Conservation (phyloP, 1,140 invertebrate genomes). For the Philotrypesis tridentata region DNA sequence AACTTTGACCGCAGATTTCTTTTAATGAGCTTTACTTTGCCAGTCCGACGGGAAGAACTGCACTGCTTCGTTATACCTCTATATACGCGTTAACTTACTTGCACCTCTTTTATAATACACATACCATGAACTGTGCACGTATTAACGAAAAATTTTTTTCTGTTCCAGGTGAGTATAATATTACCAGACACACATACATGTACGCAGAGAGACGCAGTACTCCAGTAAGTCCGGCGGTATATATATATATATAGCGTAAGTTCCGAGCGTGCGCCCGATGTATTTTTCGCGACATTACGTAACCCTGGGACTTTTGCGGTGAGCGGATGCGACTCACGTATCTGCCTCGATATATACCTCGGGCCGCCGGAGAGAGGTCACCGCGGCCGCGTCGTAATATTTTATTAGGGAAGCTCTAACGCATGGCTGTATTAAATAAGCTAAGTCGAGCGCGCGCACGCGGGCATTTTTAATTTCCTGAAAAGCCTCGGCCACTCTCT, state of each 20-base stretch:
- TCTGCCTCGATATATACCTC: too few relatives aligned
- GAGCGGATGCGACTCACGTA: neutral
- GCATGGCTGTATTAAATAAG: slow-evolving; percentile 32
- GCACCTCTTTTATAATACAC: neutral
- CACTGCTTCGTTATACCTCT: neutral
- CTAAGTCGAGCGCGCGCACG: neutral
- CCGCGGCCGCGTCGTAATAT: neutral
- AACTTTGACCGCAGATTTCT: neutral
- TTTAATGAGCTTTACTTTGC: slow-evolving; percentile 18
- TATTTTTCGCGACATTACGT: neutral
- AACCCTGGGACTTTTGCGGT: too few relatives aligned
- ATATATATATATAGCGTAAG: too few relatives aligned
- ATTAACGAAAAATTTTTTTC: slow-evolving; percentile 9
- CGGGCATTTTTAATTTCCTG: slow-evolving; percentile 46
- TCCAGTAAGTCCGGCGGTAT: neutral
- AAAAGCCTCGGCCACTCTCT: slow-evolving; percentile 3
- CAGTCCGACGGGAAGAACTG: neutral
- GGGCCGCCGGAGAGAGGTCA: neutral
- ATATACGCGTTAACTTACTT: neutral
- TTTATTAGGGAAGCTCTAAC: slow-evolving; percentile 13
- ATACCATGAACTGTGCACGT: too few relatives aligned
- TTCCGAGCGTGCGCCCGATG: neutral
- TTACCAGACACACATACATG: too few relatives aligned
- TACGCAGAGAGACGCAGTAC: too few relatives aligned
- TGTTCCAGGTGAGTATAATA: slow-evolving; percentile 47